phyloP scores from a whole-genome alignment of 1,140 invertebrate genomes.

The Rhizoglyphus robini region DNA sequence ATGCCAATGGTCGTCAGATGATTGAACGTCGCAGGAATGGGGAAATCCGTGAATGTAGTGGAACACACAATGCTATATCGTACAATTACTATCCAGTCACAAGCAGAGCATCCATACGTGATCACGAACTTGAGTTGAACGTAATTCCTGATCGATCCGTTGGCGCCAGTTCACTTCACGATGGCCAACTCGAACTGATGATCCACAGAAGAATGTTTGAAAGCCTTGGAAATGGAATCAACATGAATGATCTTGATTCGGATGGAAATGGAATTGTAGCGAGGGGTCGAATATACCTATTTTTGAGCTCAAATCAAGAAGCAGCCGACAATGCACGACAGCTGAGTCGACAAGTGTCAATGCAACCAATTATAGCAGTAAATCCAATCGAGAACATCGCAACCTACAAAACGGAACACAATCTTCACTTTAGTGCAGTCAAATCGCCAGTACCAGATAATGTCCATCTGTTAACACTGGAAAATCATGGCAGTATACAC shows the following conservation, averaged over 20 bases:
- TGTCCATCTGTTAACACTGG: slow-evolving; percentile 69
- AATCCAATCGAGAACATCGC: background rate
- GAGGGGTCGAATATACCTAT: slow-evolving; percentile 50
- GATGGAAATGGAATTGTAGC: slow-evolving; percentile 56
- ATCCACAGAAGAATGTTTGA: slow-evolving; percentile 64
- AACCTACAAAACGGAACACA: slow-evolving; percentile 23
- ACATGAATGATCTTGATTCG: slow-evolving; percentile 63
- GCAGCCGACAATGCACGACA: slow-evolving; percentile 35
- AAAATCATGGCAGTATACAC: slow-evolving; percentile 49
- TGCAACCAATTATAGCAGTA: slow-evolving; percentile 36
- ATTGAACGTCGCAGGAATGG: background rate
- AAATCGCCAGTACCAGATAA: slow-evolving; percentile 61
- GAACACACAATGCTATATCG: slow-evolving; percentile 32
- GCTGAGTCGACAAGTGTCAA: slow-evolving; percentile 35
- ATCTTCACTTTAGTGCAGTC: slow-evolving; percentile 34
- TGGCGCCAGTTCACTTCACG: slow-evolving; percentile 57
- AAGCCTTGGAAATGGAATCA: slow-evolving; percentile 82
- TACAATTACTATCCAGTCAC: slow-evolving; percentile 41
- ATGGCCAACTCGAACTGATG: slow-evolving; percentile 25
- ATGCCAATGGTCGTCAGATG: slow-evolving; percentile 44
- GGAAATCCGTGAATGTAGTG: background rate
- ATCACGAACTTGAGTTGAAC: slow-evolving; percentile 31
- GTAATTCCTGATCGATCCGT: slow-evolving; percentile 67
- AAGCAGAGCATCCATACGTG: slow-evolving; percentile 30
- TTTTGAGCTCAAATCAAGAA: slow-evolving; percentile 25